phyloP scores from a whole-genome alignment of 2,113 vertebrate genomes.

The Camelus dromedarius region DNA sequence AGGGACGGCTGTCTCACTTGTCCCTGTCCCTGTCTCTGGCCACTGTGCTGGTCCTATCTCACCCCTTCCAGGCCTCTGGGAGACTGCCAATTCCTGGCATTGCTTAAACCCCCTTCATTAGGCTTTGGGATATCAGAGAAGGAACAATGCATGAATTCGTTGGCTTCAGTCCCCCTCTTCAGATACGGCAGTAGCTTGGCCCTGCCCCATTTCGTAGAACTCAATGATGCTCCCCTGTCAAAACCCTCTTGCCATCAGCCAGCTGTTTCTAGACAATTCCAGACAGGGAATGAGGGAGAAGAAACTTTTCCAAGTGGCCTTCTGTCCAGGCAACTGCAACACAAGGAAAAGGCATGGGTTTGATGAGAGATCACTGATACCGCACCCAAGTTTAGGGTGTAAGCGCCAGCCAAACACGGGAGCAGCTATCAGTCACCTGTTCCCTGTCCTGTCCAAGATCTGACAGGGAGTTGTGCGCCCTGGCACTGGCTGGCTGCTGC shows the following conservation, averaged over 20 bases:
- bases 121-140: background rate
- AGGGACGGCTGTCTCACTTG: background rate
- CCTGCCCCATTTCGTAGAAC: background rate
- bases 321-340: background rate
- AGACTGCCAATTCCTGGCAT: background rate
- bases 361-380: background rate
- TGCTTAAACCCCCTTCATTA: background rate
- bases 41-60: no score
- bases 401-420: background rate
- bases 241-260: background rate
- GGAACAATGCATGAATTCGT: background rate
- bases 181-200: background rate
- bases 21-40: background rate
- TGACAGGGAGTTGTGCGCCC: background rate
- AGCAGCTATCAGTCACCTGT: background rate
- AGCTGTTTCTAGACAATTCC: background rate
- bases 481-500: background rate
- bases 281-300: background rate
- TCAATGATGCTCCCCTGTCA: background rate
- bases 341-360: background rate
- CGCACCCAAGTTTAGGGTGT: background rate
- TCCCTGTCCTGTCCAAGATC: background rate
- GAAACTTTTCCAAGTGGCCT: background rate
- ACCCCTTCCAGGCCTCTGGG: background rate
- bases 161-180: rapidly evolving